Base-by-base conservation (phyloP, 30 jellyfish, hydroid and myxozoan species). In the Phacellophora camtschatica region DNA sequence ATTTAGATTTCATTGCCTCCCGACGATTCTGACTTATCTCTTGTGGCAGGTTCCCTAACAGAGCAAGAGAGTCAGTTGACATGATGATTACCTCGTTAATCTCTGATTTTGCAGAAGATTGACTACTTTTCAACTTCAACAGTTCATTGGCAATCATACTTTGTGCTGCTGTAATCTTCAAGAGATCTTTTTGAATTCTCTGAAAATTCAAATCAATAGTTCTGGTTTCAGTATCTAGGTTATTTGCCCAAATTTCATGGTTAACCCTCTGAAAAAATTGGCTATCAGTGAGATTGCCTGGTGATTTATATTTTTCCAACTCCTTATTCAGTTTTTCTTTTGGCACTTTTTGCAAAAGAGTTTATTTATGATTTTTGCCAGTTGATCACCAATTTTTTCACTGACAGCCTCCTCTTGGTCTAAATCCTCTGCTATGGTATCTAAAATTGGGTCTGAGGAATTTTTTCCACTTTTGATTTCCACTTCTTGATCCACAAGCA, bases 161-260 rank as follows among this genome's bases (percentile, higher is more conserved):
- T 31, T 57, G 72, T 57, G 72, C 72, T 18, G 72, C 72, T 5
- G 72, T 20, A 28, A 57, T 57, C 16, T 53, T 53, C 13, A 53
- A 20, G 20, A 53, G 25, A 20, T 53, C 25, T 53, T 53, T 53
- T 53, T 53, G 68, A 53, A 53, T 9, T 20, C 68, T 10, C 25
- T 53, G 68, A 25, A 53, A 53, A 20, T 53, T 53, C 20, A 53
- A 53, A 20, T 53, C 68, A 53, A 53, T 53, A 8, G 68, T 53
- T 20, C 68, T 53, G 45, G 45, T 18, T 42, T 57, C 72, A 18
- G 72, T 57, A 18, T 57, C 72, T 42, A 57, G 72, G 28, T 57
- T 57, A 57, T 57, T 66, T 31, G 64, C 81, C 81, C 81, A 66
- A 37, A 66, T 35, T 36, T 66, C 81, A 10, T 63, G 65, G 23